Conservation (phyloP, 1,140 invertebrate species). For the Macrobrachium rosenbergii region DNA sequence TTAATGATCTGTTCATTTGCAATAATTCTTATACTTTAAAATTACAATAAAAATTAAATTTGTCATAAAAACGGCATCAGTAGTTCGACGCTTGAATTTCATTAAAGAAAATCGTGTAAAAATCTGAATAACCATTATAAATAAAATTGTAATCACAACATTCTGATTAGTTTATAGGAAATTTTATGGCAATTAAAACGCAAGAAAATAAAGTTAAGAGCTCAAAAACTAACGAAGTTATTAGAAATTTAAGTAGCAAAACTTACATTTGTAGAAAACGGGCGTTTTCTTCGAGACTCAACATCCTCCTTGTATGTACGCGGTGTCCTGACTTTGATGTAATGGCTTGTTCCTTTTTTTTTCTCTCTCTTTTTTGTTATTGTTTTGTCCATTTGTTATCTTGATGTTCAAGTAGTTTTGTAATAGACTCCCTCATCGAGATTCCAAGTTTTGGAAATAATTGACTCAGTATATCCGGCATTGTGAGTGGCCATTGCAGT, state of each 20-base stretch:
- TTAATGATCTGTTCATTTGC: neutral
- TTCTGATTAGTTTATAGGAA: neutral
- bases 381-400: constrained; percentile 1
- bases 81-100: neutral
- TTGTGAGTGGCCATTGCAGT: constrained; percentile 23
- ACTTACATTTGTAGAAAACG: constrained; percentile 31
- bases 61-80: neutral
- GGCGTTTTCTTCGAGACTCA: neutral
- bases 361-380: too few relatives aligned
- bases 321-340: neutral
- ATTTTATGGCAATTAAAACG: too few relatives aligned
- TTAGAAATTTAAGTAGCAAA: neutral
- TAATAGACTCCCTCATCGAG: too few relatives aligned
- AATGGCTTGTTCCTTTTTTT: constrained; percentile 6
- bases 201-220: neutral
- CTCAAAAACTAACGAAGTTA: neutral
- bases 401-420: neutral
- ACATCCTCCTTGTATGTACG: neutral
- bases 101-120: neutral
- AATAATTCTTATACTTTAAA: neutral
- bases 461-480: neutral
- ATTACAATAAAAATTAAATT: neutral
- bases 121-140: neutral
- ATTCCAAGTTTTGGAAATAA: neutral
- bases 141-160: too few relatives aligned